Evolutionary conservation across 2,888 invertebrate species (phyloP).

Genomic region (Hypolimnas misippus): DNA sequence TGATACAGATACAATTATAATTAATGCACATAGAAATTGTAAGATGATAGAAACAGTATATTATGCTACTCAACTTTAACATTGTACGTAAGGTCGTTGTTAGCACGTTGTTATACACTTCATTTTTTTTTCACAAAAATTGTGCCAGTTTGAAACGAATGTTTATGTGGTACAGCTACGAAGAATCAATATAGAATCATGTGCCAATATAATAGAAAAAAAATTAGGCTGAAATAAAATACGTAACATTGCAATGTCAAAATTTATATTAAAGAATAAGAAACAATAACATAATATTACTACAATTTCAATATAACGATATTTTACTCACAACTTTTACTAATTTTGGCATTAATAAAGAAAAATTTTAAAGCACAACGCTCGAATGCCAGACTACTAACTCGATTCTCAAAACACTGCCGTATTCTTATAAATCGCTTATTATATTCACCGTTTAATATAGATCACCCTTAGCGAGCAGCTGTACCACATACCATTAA

Average conservation of each 20-base stretch:
- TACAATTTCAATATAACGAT: not conserved
- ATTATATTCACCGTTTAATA: constrained; percentile 9
- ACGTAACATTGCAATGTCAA: not conserved
- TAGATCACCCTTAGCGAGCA: constrained; percentile 5
- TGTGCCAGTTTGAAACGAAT: constrained; percentile 31
- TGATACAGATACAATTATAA: constrained; percentile 6
- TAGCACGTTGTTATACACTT: constrained; percentile 21
- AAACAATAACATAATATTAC: not conserved
- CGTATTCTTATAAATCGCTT: constrained; percentile 25
- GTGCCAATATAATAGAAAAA: constrained; percentile 35
- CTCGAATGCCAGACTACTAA: constrained; percentile 10
- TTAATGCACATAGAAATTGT: constrained; percentile 12
- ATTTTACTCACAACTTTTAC: not conserved
- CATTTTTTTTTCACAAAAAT: constrained; percentile 23
- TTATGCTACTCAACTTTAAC: constrained; percentile 15
- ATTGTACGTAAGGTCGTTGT: constrained; percentile 30
- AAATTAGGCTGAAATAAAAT: constrained; percentile 7
- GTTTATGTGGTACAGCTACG: constrained; percentile 34
- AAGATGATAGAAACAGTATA: constrained; percentile 16
- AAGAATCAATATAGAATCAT: constrained; percentile 28
- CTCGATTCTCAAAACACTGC: constrained; percentile 24
- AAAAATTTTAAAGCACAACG: not conserved
- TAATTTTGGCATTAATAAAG: constrained; percentile 5
- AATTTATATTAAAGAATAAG: constrained; percentile 6
- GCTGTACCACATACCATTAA: constrained; percentile 18